Evolutionary conservation across 1,140 invertebrate species (phyloP).

Genomic region (Panulirus ornatus): DNA sequence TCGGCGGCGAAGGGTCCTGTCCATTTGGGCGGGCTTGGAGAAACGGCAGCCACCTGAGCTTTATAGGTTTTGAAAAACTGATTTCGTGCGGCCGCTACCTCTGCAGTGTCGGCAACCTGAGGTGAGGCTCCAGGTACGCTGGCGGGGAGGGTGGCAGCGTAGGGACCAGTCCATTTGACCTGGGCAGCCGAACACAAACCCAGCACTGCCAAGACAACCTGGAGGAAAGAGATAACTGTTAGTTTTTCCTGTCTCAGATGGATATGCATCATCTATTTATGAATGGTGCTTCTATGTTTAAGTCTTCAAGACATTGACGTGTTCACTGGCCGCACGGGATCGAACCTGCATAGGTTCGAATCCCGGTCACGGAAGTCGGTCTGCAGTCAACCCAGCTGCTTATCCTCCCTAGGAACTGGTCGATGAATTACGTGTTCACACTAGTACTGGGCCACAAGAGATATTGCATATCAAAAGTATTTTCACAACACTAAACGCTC

Average conservation of each 20-base stretch:
- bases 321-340: too few species aligned
- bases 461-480: too few species aligned
- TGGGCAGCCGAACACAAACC: constrained; percentile 54
- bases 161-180: constrained; percentile 70
- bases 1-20: constrained; percentile 35
- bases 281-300: too few species aligned
- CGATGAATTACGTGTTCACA: too few species aligned
- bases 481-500: neutral
- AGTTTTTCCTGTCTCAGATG: too few species aligned
- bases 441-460: too few species aligned
- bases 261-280: too few species aligned
- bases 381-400: too few species aligned
- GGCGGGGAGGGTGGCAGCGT: constrained; percentile 70
- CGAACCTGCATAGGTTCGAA: too few species aligned
- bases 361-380: too few species aligned
- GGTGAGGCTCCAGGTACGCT: constrained; percentile 59
- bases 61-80: constrained; percentile 57
- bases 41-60: constrained; percentile 29
- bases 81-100: constrained; percentile 63
- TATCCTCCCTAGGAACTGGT: too few species aligned
- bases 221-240: neutral
- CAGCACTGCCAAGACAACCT: constrained; percentile 66
- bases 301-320: too few species aligned
- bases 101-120: constrained; percentile 59
- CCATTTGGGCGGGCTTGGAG: constrained; percentile 35